Conservation (phyloP, 1,140 invertebrate genomes). For the Octopus bimaculoides region DNA sequence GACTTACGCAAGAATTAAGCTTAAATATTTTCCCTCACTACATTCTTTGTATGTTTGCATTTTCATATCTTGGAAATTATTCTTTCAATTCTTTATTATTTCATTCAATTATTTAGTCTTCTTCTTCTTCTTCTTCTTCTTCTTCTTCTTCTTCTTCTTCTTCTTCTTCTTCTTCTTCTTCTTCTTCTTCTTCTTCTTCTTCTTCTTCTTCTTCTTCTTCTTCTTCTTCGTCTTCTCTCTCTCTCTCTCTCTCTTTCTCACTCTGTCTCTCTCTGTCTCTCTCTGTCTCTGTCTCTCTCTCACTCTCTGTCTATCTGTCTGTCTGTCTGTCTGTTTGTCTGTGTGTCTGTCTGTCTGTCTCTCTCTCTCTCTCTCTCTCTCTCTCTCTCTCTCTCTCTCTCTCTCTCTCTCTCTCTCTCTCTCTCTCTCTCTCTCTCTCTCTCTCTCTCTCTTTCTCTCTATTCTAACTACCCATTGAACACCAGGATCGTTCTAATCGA, state of each 20-base stretch:
- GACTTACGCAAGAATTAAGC: no score
- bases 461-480: background rate
- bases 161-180: background rate
- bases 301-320: background rate
- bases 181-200: background rate
- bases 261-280: background rate
- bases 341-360: background rate
- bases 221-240: background rate
- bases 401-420: background rate
- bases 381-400: background rate
- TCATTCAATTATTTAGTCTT: background rate
- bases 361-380: background rate
- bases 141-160: background rate
- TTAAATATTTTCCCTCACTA: no score
- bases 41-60: no score
- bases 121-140: background rate
- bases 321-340: background rate
- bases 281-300: background rate
- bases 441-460: background rate
- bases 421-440: background rate
- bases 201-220: background rate
- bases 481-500: no score
- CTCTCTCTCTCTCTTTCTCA: background rate
- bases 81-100: background rate
- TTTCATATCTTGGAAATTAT: no score